These are phyloP conservation scores for Bursaphelenchus mucronatus DNA, from an alignment of 1,140 invertebrate genomes.

Conservation along the genomic window DNA sequence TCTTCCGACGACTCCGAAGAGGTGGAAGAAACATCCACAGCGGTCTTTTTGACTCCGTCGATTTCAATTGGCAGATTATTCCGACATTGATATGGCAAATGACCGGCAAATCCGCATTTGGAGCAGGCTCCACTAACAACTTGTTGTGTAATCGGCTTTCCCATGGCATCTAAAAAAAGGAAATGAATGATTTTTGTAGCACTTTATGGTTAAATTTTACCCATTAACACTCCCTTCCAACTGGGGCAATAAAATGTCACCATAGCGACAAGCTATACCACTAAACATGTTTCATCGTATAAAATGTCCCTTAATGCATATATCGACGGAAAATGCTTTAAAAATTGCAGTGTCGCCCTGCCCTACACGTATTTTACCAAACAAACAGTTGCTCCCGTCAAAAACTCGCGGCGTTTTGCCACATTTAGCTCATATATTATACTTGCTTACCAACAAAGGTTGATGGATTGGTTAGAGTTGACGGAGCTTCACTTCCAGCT, in stretches of 20 bases:
- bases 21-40: slow-evolving; percentile 20
- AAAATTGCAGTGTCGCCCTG: too few species aligned
- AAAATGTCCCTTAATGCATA: not conserved
- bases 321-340: too few species aligned
- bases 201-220: too few species aligned
- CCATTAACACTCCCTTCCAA: too few species aligned
- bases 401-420: too few species aligned
- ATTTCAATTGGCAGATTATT: slow-evolving; percentile 23
- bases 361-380: slow-evolving; percentile 3
- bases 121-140: slow-evolving; percentile 16
- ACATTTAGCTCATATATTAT: too few species aligned
- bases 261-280: too few species aligned
- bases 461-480: not conserved
- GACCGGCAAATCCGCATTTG: slow-evolving; percentile 27
- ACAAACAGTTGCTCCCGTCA: not conserved
- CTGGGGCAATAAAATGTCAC: not conserved
- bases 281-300: too few species aligned
- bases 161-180: slow-evolving; percentile 19
- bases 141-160: slow-evolving; percentile 13
- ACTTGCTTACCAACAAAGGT: slow-evolving; percentile 12
- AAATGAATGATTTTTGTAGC: not conserved
- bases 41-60: slow-evolving; percentile 6
- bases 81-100: slow-evolving; percentile 28
- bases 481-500: not conserved
- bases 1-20: slow-evolving; percentile 2